Evolutionary conservation across 2,113 vertebrate genomes (phyloP).

Genomic region (Tachuris rubrigastra): DNA sequence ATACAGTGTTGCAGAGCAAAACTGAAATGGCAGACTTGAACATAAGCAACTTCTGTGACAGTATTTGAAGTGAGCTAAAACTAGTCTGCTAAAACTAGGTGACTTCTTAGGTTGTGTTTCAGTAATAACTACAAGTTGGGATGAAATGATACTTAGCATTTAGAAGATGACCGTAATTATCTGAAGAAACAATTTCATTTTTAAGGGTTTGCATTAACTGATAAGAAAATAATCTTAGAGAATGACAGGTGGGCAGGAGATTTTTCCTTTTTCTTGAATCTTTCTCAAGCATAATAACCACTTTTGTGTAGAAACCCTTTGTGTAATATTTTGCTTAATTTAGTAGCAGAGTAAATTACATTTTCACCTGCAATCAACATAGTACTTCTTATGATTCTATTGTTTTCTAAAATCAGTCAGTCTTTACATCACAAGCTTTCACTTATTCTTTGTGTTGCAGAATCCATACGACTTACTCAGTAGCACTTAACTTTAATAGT

Average conservation of each 20-base stretch:
- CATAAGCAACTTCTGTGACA: not conserved
- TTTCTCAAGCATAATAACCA: not conserved
- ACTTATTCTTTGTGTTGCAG: not conserved
- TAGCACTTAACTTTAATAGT: not conserved
- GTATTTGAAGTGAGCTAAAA: not conserved
- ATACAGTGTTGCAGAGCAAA: not conserved
- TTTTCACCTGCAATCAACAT: not conserved
- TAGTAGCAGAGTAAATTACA: not conserved
- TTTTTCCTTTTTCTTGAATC: not conserved
- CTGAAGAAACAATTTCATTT: not conserved
- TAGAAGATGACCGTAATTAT: not conserved
- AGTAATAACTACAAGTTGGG: not conserved
- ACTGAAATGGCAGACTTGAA: not conserved
- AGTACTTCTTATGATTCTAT: not conserved
- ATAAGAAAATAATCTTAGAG: not conserved
- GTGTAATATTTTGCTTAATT: not conserved
- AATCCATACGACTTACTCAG: not conserved
- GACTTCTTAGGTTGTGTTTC: not conserved
- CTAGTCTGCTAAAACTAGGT: not conserved
- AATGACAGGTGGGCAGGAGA: not conserved
- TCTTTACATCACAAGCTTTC: not conserved
- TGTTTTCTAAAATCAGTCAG: not conserved
- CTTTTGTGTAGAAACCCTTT: not conserved
- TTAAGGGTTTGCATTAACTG: not conserved
- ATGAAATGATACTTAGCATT: not conserved